Conservation (phyloP, 1,140 invertebrate genomes). For the Capitella teleta region DNA sequence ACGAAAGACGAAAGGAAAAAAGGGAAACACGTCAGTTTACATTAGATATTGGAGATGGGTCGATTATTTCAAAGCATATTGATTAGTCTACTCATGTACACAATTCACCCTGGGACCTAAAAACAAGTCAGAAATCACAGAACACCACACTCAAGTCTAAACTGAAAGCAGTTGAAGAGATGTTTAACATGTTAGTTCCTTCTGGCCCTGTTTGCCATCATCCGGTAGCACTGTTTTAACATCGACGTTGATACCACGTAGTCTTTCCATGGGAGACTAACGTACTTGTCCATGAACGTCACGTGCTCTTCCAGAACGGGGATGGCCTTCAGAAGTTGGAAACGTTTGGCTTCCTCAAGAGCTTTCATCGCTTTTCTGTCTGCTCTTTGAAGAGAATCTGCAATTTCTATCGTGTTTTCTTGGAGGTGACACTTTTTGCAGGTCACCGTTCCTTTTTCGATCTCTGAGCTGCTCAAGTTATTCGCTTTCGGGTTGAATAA, state of each 20-base stretch:
- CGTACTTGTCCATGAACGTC: conserved; percentile 56
- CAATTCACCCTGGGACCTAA: too few species aligned
- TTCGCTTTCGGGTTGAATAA: conserved; percentile 60
- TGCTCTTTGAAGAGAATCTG: conserved; percentile 48
- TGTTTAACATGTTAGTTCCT: too few species aligned
- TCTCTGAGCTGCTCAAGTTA: conserved; percentile 31
- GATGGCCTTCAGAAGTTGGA: conserved; percentile 15
- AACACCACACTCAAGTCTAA: too few species aligned
- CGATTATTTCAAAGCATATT: too few species aligned
- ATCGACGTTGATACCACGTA: conserved; percentile 72
- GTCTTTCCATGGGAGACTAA: conserved; percentile 65
- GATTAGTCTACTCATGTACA: too few species aligned
- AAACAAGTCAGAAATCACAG: too few species aligned
- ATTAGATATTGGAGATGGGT: too few species aligned
- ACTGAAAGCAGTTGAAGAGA: too few species aligned
- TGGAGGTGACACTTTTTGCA: conserved; percentile 29
- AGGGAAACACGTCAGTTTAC: too few species aligned
- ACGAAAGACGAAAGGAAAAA: too few species aligned
- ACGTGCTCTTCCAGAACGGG: conserved; percentile 54
- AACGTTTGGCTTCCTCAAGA: conserved; percentile 47
- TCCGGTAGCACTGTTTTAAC: conserved; percentile 53
- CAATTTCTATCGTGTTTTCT: conserved; percentile 28
- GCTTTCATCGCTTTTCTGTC: conserved; percentile 56
- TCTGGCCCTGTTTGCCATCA: conserved; percentile 17
- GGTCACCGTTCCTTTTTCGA: conserved; percentile 3